Percentiles rank a stretch among this genome's conserved stretches.
Conservation (phyloP, 2,888 invertebrate genomes). For the Parthenolecanium corni region DNA sequence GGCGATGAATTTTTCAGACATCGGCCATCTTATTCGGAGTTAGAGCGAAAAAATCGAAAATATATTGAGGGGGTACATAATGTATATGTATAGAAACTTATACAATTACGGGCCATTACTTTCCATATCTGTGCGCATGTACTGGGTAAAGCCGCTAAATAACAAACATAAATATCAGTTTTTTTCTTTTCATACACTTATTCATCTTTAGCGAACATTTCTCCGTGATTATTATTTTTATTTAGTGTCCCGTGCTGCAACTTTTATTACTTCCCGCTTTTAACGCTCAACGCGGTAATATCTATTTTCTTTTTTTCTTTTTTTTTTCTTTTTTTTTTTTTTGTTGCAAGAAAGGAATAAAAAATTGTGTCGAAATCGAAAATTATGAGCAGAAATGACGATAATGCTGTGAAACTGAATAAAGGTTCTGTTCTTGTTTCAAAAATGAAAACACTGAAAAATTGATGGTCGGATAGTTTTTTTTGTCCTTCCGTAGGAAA, state of each 20-base stretch:
- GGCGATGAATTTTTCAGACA: constrained; percentile 14
- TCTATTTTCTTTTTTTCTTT: background rate
- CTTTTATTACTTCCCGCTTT: constrained; percentile 24
- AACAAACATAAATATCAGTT: constrained; percentile 21
- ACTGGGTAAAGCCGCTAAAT: constrained; percentile 22
- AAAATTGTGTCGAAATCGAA: too few relatives aligned
- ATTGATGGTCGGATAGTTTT: too few relatives aligned
- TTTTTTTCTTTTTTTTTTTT: too few relatives aligned
- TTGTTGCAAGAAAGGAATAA: too few relatives aligned
- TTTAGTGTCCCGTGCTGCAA: constrained; percentile 25
- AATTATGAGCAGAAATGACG: too few relatives aligned
- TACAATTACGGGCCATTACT: constrained; percentile 21
- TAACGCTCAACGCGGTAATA: background rate
- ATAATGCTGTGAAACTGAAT: too few relatives aligned
- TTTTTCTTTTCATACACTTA: constrained; percentile 5
- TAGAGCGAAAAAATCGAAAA: background rate
- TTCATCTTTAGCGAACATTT: background rate
- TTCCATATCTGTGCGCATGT: background rate
- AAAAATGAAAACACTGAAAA: too few relatives aligned
- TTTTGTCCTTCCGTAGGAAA: too few relatives aligned
- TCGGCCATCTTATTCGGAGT: constrained; percentile 18
- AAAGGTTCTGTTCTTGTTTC: too few relatives aligned
- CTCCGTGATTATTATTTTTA: constrained; percentile 24
- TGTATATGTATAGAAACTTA: background rate
- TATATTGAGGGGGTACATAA: constrained; percentile 1